These are phyloP conservation scores for Chrysolina americana DNA, from an alignment of 2,888 invertebrate species.

Conservation along the genomic window DNA sequence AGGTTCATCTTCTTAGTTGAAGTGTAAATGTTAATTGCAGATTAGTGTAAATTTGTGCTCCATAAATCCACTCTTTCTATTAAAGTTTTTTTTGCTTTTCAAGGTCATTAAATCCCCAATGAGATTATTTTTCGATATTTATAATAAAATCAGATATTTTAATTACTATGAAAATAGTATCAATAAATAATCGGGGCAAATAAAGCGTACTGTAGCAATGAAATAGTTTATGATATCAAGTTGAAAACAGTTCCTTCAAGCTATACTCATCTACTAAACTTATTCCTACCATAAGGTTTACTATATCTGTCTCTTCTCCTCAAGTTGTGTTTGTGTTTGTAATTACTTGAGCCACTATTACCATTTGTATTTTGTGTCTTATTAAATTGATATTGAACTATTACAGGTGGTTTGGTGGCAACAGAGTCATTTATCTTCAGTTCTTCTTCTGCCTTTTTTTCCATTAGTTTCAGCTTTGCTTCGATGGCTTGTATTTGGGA, in stretches of 20 bases:
- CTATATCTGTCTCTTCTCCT: constrained; percentile 55
- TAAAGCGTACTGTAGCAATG: background rate
- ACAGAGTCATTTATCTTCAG: constrained; percentile 82
- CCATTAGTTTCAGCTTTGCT: constrained; percentile 87
- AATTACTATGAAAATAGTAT: too few species aligned
- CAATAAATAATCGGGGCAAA: background rate
- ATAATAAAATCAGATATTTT: too few species aligned
- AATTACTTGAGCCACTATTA: constrained; percentile 29
- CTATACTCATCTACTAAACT: constrained; percentile 37
- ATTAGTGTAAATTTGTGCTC: too few species aligned
- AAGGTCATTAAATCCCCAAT: too few species aligned
- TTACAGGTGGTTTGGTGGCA: constrained; percentile 77
- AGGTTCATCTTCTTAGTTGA: too few species aligned
- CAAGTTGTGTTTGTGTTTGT: constrained; percentile 25
- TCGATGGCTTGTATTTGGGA: constrained; percentile 91
- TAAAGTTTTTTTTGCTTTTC: too few species aligned
- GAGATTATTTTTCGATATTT: too few species aligned
- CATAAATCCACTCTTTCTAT: too few species aligned
- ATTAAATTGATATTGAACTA: constrained; percentile 77
- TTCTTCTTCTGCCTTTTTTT: constrained; percentile 78
- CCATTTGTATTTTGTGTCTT: constrained; percentile 69
- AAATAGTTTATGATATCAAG: constrained; percentile 3
- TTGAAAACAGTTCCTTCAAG: background rate
- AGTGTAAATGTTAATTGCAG: too few species aligned
- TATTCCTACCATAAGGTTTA: constrained; percentile 56